Evolutionary conservation across 2,888 invertebrate species (phyloP).

Genomic region (Galerucella nymphaeae): DNA sequence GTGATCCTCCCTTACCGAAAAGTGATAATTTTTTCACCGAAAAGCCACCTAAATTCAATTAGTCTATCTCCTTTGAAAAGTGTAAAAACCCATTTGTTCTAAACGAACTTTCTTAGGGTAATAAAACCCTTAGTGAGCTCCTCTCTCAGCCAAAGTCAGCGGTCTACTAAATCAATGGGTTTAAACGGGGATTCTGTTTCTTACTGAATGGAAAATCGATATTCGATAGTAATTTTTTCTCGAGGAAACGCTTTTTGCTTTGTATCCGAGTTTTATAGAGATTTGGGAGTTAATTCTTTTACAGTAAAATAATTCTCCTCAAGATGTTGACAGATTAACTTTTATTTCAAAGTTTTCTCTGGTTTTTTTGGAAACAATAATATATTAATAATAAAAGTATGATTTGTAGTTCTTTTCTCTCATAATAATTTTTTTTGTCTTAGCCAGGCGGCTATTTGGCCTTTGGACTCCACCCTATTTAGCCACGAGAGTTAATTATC

Average conservation of each 20-base stretch:
- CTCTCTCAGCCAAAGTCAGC: conserved; percentile 29
- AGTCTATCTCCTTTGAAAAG: conserved; percentile 34
- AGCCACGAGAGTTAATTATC: too few species aligned
- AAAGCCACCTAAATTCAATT: conserved; percentile 28
- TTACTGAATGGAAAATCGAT: conserved; percentile 61
- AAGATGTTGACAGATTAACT: background rate
- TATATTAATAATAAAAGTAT: too few species aligned
- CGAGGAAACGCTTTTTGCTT: conserved; percentile 49
- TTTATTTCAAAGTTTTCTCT: background rate
- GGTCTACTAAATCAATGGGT: conserved; percentile 56
- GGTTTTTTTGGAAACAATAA: too few species aligned
- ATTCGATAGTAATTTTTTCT: conserved; percentile 69
- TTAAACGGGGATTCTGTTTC: conserved; percentile 49
- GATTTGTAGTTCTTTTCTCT: too few species aligned
- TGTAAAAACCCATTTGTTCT: conserved; percentile 36
- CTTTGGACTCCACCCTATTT: too few species aligned
- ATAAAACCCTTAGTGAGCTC: conserved; percentile 34
- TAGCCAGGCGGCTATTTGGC: too few species aligned
- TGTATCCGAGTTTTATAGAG: conserved; percentile 29
- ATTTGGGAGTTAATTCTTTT: conserved; percentile 28
- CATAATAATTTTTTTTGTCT: too few species aligned
- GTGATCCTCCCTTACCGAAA: conserved; percentile 18
- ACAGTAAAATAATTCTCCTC: conserved; percentile 9
- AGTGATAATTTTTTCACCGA: conserved; percentile 3
- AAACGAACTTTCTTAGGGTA: conserved; percentile 35